Evolutionary conservation across 2,797 vertebrate genomes (phyloP), one percentile per base, ranked within the genome.

Genomic region (Phaenicophaeus curvirostris): DNA sequence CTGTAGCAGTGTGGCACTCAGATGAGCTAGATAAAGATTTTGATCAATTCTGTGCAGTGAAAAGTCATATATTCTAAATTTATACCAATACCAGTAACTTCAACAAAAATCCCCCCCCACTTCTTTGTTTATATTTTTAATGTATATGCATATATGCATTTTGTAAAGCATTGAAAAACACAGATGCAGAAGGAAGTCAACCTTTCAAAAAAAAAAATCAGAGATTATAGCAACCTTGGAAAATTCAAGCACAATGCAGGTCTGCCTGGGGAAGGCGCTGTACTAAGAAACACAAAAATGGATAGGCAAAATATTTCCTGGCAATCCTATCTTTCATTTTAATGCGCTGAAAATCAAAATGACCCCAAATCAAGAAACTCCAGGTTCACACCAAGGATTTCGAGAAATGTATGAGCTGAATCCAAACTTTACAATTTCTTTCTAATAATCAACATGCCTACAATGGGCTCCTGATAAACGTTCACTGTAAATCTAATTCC

Each of bases 41-140:
- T 54, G 67, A 94, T 93, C 93, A 95, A 58, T 92, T 83, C 84
- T 65, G 55, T 28, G 69, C 90, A 86, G 13, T 15, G 21, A 90
- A 65, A 62, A 82, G 75, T 27, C 63, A 55, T 33, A 39, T 31
- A 55, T 41, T 77, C 39, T 46, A 59, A 57, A 83, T 87, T 82
- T 54, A 11, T 86, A n/a, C 41, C 42, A 92, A 50, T 15, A 50
- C 15, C 48, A 79, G n/a, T 25, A 86, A 53, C 37, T 35, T 72
- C 75, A 27, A 41, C 11, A 50, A 50, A 50, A 7, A 58, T 39
- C 30, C 11, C 1, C 3, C 1, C 6, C 15, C n/a, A 39, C 39
- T 39, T 9, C 39, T 13, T 39, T 73, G n/a, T 76, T 92, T 53
- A 17, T 75, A 50, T 11, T 39, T 39, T n/a, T n/a, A n/a, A n/a